Base-by-base conservation (phyloP, 2,113 vertebrate species). In the Delphinapterus leucas region DNA sequence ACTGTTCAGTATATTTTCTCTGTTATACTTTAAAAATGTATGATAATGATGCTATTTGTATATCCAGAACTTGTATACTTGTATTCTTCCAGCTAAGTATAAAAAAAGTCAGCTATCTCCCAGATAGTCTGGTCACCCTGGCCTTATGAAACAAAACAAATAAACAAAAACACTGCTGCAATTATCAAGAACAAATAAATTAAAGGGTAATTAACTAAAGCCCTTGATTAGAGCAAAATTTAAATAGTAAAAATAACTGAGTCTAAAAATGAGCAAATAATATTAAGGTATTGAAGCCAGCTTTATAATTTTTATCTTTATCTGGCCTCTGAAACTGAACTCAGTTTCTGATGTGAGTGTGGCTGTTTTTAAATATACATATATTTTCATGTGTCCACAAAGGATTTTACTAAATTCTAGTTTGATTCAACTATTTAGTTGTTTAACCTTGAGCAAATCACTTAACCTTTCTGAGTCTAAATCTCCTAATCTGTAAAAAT, bases 281-380 rank as follows among this genome's bases (percentile, higher is more conserved):
- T 68, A 65, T 67, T 36, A 90, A 67, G 31, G 5, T 77, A 65
- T 71, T 33, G 81, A 47, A 87, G 3, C 15, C n/a, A 67, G 10
- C 18, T 63, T 84, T 63, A 67, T 79, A 53, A 36, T 87, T 41
- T 68, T 36, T 33, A 77, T 67, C 47, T 68, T 91, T 25, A 63
- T 36, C 49, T 76, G 58, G 23, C 23, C 55, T 73, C 44, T 73
- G 36, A 95, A 87, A 2, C 11, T 83, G 36, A 93, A 71, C 36
- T 97, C 49, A 86, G 15, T 36, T 88, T 96, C 65, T 77, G 60
- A 94, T 85, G 8, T 92, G 58, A 93, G 13, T 63, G 20, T 49
- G 14, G 5, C 28, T 60, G 25, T 41, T 88, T 88, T 76, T 31
- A 12, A 38, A 38, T 60, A 81, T 25, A 77, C 4, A 81, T 10